phyloP scores from a whole-genome alignment of 1,140 invertebrate species.

The Drosophila busckii region DNA sequence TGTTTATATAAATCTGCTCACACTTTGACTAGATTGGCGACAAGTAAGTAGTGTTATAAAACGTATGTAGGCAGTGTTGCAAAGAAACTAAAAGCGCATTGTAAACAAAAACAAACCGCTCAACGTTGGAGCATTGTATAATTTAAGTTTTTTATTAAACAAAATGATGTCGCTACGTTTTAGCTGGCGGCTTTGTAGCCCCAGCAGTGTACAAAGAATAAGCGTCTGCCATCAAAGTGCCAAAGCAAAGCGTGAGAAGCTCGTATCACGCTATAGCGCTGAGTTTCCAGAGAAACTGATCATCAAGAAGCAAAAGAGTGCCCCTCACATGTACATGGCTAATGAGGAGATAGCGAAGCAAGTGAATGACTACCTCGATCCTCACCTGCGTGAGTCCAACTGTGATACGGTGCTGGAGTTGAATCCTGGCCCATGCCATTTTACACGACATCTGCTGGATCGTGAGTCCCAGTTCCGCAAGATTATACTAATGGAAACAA shows the following conservation, averaged over 20 bases:
- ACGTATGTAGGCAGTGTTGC: constrained; percentile 5
- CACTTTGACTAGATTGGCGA: neutral
- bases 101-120: constrained; percentile 46
- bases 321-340: constrained; percentile 58
- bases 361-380: constrained; percentile 69
- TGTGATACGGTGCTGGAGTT: constrained; percentile 80
- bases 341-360: constrained; percentile 77
- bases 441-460: constrained; percentile 79
- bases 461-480: constrained; percentile 60
- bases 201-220: constrained; percentile 1
- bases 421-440: constrained; percentile 80
- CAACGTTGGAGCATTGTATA: neutral
- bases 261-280: constrained; percentile 40
- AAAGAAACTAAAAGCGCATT: too few relatives aligned
- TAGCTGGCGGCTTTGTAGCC: constrained; percentile 21
- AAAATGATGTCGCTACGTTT: constrained; percentile 44
- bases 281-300: constrained; percentile 67
- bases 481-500: constrained; percentile 79
- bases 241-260: constrained; percentile 37
- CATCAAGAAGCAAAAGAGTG: constrained; percentile 55
- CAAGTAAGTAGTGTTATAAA: constrained; percentile 17
- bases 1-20: constrained; percentile 13
- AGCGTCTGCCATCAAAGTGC: constrained; percentile 25
- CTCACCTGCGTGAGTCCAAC: constrained; percentile 53
- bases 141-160: neutral